A percentile compares a stretch with the other conserved stretches of the same genome.
Evolutionary conservation across 2,113 vertebrate species (phyloP).

Genomic region (Cacatua alba): DNA sequence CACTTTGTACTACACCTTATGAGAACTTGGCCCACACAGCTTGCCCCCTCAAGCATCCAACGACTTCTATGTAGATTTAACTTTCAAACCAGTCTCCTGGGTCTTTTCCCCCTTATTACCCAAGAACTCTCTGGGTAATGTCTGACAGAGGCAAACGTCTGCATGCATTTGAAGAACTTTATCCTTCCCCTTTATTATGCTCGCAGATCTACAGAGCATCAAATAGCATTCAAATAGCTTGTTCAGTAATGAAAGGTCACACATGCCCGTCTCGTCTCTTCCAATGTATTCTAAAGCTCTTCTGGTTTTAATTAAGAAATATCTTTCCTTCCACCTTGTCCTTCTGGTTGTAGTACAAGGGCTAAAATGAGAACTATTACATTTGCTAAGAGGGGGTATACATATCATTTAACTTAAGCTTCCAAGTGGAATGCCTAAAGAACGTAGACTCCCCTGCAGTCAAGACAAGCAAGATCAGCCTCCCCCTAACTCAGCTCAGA

Average conservation of each 20-base stretch:
- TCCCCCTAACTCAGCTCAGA: background rate
- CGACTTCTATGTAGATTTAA: background rate
- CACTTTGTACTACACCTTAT: background rate
- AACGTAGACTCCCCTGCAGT: constrained; percentile 20
- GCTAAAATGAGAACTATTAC: constrained; percentile 7
- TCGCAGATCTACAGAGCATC: background rate
- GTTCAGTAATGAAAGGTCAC: background rate
- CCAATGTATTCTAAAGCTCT: background rate
- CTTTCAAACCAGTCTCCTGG: background rate
- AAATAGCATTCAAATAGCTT: background rate
- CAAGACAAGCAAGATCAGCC: background rate
- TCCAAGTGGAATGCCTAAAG: constrained; percentile 17
- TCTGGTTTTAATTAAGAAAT: constrained; percentile 46
- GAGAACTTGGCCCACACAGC: background rate
- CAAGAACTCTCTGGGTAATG: background rate
- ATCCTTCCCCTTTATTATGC: background rate
- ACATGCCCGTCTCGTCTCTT: background rate
- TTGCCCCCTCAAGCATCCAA: background rate
- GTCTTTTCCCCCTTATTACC: background rate
- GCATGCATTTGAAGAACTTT: background rate
- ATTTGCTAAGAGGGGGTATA: background rate
- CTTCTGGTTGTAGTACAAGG: constrained; percentile 2
- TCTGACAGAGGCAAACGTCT: background rate
- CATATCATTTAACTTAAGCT: background rate
- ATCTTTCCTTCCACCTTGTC: constrained; percentile 3